Evolutionary conservation across 2,113 vertebrate species (phyloP).

Genomic region (Phyllostomus discolor): DNA sequence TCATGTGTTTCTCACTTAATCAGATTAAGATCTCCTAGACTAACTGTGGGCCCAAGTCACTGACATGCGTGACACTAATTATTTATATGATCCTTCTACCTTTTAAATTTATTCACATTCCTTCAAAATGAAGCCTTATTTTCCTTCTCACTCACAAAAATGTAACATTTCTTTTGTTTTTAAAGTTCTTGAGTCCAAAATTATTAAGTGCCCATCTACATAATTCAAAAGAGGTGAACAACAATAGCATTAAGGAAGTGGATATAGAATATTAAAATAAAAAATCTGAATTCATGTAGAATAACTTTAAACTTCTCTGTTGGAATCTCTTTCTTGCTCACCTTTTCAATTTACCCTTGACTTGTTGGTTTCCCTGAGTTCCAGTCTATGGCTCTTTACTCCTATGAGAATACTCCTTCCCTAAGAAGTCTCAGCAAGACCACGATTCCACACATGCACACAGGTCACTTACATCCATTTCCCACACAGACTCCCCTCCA

Average conservation of each 20-base stretch:
- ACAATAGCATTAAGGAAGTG: background rate
- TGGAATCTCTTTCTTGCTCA: background rate
- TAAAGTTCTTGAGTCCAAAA: background rate
- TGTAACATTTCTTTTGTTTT: background rate
- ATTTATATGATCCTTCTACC: background rate
- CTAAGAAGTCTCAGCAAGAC: background rate
- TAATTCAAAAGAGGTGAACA: background rate
- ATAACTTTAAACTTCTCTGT: background rate
- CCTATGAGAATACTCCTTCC: background rate
- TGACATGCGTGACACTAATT: background rate
- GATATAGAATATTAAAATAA: background rate
- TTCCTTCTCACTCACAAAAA: background rate
- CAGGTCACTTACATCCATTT: background rate
- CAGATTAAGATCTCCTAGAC: background rate
- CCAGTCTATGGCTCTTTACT: background rate
- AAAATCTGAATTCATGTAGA: background rate
- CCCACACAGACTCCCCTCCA: background rate
- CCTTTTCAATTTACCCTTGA: background rate
- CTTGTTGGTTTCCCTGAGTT: background rate
- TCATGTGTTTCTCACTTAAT: background rate
- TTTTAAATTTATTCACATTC: background rate
- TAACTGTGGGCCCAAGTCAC: background rate
- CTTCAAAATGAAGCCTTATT: background rate
- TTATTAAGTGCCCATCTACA: background rate
- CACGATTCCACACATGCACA: background rate